phyloP scores from a whole-genome alignment of 2,888 invertebrate genomes.

The Aleiodes alternator region DNA sequence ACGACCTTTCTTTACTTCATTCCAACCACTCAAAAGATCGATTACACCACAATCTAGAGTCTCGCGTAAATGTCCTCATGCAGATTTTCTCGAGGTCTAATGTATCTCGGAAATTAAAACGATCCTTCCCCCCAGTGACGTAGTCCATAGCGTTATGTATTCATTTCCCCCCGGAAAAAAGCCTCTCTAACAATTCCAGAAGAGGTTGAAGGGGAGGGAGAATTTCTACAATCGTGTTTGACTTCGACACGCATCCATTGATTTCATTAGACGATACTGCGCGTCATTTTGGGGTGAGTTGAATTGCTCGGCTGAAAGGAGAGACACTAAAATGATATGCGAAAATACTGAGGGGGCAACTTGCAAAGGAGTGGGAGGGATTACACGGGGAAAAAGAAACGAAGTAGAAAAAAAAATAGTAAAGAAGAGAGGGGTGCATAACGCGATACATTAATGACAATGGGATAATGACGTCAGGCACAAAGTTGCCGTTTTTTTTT shows the following conservation, averaged over 20 bases:
- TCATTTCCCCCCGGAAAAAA: constrained; percentile 48
- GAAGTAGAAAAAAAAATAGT: constrained; percentile 41
- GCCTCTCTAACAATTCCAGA: constrained; percentile 48
- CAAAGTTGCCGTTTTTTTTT: constrained; percentile 50
- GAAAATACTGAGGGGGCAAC: background rate
- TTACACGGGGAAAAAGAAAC: background rate
- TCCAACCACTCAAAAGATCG: constrained; percentile 35
- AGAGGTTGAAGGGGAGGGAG: constrained; percentile 44
- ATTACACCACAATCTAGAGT: constrained; percentile 16
- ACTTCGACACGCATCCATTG: constrained; percentile 72
- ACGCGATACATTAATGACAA: constrained; percentile 71
- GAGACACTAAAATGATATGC: constrained; percentile 15
- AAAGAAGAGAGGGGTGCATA: constrained; percentile 41
- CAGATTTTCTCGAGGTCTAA: constrained; percentile 58
- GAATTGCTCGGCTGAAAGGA: constrained; percentile 32
- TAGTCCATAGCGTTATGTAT: constrained; percentile 37
- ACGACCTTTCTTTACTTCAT: constrained; percentile 49
- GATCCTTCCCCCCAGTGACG: constrained; percentile 53
- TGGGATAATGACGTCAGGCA: constrained; percentile 66
- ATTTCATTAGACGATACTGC: constrained; percentile 74
- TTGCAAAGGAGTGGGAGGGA: background rate
- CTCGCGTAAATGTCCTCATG: constrained; percentile 42
- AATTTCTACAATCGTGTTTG: constrained; percentile 67
- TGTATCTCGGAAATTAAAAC: constrained; percentile 70
- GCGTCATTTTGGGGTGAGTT: constrained; percentile 43